Conservation (phyloP, 2,797 vertebrate genomes). For the Pempheris klunzingeri region DNA sequence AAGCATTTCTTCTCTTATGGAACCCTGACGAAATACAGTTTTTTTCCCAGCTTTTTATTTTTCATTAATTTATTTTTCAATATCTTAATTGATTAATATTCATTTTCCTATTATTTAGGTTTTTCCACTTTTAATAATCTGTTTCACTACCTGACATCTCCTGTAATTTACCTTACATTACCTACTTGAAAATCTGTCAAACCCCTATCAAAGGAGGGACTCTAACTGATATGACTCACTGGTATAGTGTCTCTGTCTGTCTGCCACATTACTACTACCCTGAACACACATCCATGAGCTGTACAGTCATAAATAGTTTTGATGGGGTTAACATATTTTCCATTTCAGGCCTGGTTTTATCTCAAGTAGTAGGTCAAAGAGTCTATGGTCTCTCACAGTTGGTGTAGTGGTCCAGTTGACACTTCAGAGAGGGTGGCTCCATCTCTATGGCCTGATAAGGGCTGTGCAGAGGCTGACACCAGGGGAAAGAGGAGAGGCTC, state of each 20-base stretch:
- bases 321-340: slow-evolving; percentile 33
- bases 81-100: too few species aligned
- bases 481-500: slow-evolving; percentile 39
- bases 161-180: neutral
- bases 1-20: neutral
- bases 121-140: neutral
- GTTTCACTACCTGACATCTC: neutral
- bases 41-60: neutral
- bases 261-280: neutral
- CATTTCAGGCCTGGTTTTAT: slow-evolving; percentile 20
- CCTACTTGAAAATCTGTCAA: neutral
- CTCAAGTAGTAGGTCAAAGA: slow-evolving; percentile 3
- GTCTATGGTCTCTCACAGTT: slow-evolving; percentile 17
- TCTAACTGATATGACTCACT: too few species aligned
- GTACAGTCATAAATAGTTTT: slow-evolving; percentile 31
- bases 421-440: slow-evolving; percentile 28
- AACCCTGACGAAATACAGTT: neutral
- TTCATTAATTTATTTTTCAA: neutral
- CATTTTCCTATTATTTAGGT: neutral
- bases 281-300: neutral
- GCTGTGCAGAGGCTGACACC: slow-evolving; percentile 29
- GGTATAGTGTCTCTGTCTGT: too few species aligned
- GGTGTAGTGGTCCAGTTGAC: slow-evolving; percentile 27
- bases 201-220: neutral
- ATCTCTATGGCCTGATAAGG: slow-evolving; percentile 54